These are phyloP conservation scores for Anguilla anguilla DNA, from an alignment of 2,797 vertebrate genomes.

Conservation along the genomic window DNA sequence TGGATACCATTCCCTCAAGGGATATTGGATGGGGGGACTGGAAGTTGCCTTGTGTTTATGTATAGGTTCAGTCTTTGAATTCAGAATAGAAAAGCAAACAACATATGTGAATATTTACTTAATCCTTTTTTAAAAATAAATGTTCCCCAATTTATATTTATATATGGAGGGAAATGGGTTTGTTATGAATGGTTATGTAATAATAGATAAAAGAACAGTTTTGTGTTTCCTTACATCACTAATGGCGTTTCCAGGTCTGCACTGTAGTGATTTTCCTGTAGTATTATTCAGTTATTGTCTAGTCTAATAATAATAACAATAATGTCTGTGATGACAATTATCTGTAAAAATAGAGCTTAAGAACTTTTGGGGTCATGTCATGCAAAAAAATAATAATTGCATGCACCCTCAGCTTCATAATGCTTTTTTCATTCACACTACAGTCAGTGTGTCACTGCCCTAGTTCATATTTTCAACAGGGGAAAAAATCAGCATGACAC, in stretches of 20 bases:
- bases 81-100: constrained; percentile 50
- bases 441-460: background rate
- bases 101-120: constrained; percentile 43
- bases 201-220: constrained; percentile 45
- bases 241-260: constrained; percentile 31
- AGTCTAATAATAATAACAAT: background rate
- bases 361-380: too few relatives aligned
- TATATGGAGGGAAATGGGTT: constrained; percentile 27
- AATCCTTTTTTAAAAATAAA: constrained; percentile 38
- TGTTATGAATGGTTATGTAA: constrained; percentile 39
- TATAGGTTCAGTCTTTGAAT: constrained; percentile 47
- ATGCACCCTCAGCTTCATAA: background rate
- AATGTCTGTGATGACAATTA: too few relatives aligned
- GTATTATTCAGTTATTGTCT: background rate
- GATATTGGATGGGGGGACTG: constrained; percentile 23
- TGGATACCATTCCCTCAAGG: background rate
- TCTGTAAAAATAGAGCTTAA: too few relatives aligned
- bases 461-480: background rate
- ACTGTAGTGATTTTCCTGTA: constrained; percentile 14
- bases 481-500: background rate
- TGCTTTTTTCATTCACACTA: background rate
- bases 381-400: background rate
- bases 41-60: constrained; percentile 50
- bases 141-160: constrained; percentile 43
- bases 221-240: constrained; percentile 39